A percentile compares a stretch with the other conserved stretches of the same genome.
Evolutionary conservation across 2,888 invertebrate species (phyloP).

Genomic region (Caenorhabditis virilis): DNA sequence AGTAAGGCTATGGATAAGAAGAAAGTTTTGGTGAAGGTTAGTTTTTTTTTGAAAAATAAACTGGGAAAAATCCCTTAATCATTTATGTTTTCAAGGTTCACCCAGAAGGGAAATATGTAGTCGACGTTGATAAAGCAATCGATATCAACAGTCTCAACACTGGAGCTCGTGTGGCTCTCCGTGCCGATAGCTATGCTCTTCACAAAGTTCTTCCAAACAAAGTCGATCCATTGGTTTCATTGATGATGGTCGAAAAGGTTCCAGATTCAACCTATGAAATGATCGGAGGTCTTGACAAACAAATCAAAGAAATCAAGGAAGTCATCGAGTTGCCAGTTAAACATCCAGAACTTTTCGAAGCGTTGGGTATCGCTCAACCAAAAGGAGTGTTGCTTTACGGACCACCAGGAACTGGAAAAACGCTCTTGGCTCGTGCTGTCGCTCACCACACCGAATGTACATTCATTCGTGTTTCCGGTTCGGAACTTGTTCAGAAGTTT

Average conservation of each 20-base stretch:
- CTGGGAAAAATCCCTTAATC: too few species aligned
- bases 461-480: slow-evolving; percentile 96
- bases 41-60: slow-evolving; percentile 4
- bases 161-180: slow-evolving; percentile 92
- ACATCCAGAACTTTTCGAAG: slow-evolving; percentile 99
- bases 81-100: slow-evolving; percentile 80
- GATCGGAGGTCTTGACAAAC: slow-evolving; percentile 98
- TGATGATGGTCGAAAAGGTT: slow-evolving; percentile 99
- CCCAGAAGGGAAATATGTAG: slow-evolving; percentile 98
- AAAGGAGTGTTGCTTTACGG: slow-evolving; percentile 94
- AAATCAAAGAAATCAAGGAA: slow-evolving; percentile 99
- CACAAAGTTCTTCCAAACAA: slow-evolving; percentile 99
- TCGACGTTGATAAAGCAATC: slow-evolving; percentile 97
- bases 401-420: slow-evolving; percentile 94
- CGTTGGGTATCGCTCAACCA: slow-evolving; percentile 96
- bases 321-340: slow-evolving; percentile 98
- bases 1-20: slow-evolving; percentile 99
- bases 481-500: slow-evolving; percentile 97
- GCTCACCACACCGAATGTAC: slow-evolving; percentile 99
- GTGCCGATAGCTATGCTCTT: slow-evolving; percentile 96
- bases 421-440: slow-evolving; percentile 92
- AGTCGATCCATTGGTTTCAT: slow-evolving; percentile 94
- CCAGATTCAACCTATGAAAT: slow-evolving; percentile 99
- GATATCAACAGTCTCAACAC: slow-evolving; percentile 97
- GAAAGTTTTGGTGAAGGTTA: slow-evolving; percentile 88